These are phyloP conservation scores for Actenoides hombroni DNA, from an alignment of 2,113 vertebrate genomes.

Conservation along the genomic window DNA sequence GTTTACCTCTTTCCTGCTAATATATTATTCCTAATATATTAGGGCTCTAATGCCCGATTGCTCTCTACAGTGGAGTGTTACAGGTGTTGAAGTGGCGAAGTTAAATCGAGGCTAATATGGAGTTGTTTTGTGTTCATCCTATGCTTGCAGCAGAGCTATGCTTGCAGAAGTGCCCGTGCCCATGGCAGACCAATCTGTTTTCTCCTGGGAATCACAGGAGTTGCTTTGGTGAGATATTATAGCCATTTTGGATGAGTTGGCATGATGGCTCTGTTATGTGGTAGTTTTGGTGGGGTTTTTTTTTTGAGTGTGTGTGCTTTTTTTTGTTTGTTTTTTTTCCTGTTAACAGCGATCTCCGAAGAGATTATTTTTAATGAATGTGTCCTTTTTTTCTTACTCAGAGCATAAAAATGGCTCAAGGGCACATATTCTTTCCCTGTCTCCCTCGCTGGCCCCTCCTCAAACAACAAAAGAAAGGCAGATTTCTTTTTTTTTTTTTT, in stretches of 20 bases:
- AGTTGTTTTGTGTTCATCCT: neutral
- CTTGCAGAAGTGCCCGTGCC: neutral
- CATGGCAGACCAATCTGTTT: neutral
- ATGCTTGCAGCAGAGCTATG: neutral
- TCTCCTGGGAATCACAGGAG: neutral
- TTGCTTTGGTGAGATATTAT: neutral
- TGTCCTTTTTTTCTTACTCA: slow-evolving; percentile 33
- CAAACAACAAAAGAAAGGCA: slow-evolving; percentile 64
- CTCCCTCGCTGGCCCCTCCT: slow-evolving; percentile 48
- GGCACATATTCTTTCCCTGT: slow-evolving; percentile 46
- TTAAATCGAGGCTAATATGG: neutral
- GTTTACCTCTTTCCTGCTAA: neutral
- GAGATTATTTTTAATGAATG: slow-evolving; percentile 58
- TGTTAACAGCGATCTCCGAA: neutral
- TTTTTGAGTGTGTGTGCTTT: neutral
- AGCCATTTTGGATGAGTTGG: neutral
- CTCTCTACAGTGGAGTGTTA: neutral
- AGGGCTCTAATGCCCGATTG: neutral
- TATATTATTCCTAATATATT: too few relatives aligned
- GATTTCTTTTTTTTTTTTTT: slow-evolving; percentile 48
- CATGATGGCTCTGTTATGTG: neutral
- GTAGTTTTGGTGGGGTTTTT: neutral
- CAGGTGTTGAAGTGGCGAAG: neutral
- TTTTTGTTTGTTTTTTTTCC: neutral
- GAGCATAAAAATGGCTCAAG: slow-evolving; percentile 54